Percentiles rank a stretch among this genome's conserved stretches.
Conservation (phyloP, 92 coral and sea anemone genomes). For the Zoanthus gigantus region DNA sequence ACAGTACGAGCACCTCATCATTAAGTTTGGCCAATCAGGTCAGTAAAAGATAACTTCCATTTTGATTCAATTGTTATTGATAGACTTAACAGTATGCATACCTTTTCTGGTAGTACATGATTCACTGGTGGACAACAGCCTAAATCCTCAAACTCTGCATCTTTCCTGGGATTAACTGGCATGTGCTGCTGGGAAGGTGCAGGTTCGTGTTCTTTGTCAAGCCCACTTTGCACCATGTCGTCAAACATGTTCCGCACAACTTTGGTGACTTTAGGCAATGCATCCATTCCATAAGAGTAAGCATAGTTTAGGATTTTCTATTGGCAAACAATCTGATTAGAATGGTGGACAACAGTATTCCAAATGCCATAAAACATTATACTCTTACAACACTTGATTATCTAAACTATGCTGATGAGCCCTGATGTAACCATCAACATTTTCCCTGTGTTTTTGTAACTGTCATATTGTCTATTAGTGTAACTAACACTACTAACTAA, state of each 20-base stretch:
- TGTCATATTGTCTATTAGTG: no score
- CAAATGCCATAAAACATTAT: no score
- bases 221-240: constrained; percentile 71
- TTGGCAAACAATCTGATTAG: neutral
- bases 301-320: constrained; percentile 88
- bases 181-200: constrained; percentile 3
- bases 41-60: no score
- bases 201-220: constrained; percentile 33
- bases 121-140: constrained; percentile 62
- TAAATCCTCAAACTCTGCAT: constrained; percentile 91
- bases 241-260: constrained; percentile 88
- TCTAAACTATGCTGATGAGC: no score
- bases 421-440: no score
- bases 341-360: no score
- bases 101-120: constrained; percentile 50
- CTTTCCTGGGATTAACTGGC: constrained; percentile 53
- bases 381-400: no score
- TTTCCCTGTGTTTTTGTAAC: no score
- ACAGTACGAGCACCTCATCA: no score
- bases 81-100: neutral
- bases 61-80: no score
- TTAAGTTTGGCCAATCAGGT: no score
- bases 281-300: constrained; percentile 95
- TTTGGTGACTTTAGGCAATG: constrained; percentile 92
- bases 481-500: no score